Evolutionary conservation across 2,113 vertebrate genomes (phyloP).

Genomic region (Typhlomys cinereus): DNA sequence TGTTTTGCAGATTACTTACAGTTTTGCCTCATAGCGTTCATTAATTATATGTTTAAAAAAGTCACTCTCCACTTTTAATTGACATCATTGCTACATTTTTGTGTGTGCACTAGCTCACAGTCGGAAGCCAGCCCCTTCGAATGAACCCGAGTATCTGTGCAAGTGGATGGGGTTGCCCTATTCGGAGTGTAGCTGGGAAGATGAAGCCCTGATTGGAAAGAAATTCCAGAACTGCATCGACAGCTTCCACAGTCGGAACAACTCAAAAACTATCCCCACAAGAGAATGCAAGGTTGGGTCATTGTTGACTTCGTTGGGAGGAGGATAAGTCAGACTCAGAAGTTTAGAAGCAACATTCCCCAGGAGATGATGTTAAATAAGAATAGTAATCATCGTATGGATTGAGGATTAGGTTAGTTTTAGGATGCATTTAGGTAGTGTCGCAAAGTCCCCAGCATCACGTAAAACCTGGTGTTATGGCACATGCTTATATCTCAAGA

Average conservation of each 20-base stretch:
- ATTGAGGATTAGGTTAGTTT: background rate
- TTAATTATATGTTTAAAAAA: background rate
- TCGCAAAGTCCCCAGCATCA: background rate
- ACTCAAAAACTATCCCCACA: constrained; percentile 94
- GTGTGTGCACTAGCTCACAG: constrained; percentile 88
- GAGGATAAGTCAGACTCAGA: background rate
- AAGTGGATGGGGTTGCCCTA: constrained; percentile 99
- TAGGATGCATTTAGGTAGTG: background rate
- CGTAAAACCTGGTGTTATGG: background rate
- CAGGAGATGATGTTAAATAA: background rate
- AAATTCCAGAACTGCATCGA: constrained; percentile 95
- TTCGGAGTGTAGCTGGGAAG: constrained; percentile 98
- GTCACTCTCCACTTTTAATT: background rate
- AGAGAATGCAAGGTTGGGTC: constrained; percentile 95
- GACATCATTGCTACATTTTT: constrained; percentile 51
- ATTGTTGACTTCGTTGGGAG: background rate
- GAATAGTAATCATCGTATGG: background rate
- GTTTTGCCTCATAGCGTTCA: background rate
- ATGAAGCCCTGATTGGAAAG: constrained; percentile 93
- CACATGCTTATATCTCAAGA: background rate
- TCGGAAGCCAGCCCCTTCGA: constrained; percentile 90
- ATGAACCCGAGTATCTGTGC: constrained; percentile 96
- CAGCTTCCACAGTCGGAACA: constrained; percentile 92
- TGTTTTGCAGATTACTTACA: background rate
- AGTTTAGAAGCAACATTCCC: background rate